Evolutionary conservation across 2,888 invertebrate species (phyloP).

Genomic region (Rugalucina vietnamica): DNA sequence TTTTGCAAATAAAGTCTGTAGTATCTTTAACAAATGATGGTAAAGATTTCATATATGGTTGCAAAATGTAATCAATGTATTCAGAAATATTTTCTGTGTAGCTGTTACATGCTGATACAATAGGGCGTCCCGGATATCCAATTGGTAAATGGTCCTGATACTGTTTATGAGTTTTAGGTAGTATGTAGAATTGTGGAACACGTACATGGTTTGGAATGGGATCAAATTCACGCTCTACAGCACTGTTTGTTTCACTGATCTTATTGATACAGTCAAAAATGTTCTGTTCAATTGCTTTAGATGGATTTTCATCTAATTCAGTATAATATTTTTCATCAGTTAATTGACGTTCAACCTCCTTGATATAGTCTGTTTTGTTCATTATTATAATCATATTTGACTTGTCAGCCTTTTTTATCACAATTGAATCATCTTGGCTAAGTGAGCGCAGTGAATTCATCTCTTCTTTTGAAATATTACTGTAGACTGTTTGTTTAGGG

Average conservation of each 20-base stretch:
- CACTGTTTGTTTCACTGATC: not conserved
- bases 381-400: conserved; percentile 11
- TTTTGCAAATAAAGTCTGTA: conserved; percentile 12
- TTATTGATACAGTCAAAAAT: not conserved
- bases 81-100: not conserved
- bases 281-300: not conserved
- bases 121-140: not conserved
- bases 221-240: not conserved
- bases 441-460: not conserved
- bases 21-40: conserved; percentile 19
- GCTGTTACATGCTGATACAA: not conserved
- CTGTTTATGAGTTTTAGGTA: not conserved
- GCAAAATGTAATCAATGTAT: no score
- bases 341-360: not conserved
- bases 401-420: conserved; percentile 26
- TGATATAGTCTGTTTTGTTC: not conserved
- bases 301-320: not conserved
- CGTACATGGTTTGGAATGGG: not conserved
- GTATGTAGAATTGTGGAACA: not conserved
- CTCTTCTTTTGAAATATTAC: conserved; percentile 17
- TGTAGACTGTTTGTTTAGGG: not conserved
- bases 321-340: not conserved
- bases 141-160: not conserved
- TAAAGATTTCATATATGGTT: not conserved
- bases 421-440: not conserved